Conservation (phyloP, 2,797 vertebrate genomes). For the Falco peregrinus region DNA sequence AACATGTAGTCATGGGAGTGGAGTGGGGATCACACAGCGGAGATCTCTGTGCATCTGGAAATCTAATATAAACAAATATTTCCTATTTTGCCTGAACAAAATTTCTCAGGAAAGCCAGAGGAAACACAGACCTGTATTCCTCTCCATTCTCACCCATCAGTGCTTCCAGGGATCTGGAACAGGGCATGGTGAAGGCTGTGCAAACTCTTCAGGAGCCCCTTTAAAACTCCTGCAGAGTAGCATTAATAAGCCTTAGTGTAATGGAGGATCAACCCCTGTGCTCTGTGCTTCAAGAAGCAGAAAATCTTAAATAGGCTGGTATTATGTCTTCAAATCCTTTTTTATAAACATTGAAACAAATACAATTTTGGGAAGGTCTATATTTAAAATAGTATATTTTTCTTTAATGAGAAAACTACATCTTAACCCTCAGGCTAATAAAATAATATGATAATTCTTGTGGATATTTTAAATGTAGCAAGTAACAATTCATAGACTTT, state of each 20-base stretch:
- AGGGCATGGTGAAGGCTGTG: background rate
- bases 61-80: background rate
- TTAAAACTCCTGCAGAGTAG: background rate
- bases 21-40: background rate
- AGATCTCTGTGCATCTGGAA: background rate
- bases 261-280: background rate
- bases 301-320: conserved; percentile 13
- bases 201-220: background rate
- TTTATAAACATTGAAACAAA: background rate
- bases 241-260: background rate
- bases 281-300: conserved; percentile 33
- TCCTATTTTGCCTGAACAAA: background rate
- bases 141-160: background rate
- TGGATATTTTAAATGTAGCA: conserved; percentile 20
- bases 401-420: background rate
- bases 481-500: background rate
- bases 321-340: background rate
- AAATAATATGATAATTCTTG: background rate
- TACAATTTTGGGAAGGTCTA: background rate
- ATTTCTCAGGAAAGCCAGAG: background rate
- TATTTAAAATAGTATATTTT: background rate
- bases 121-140: background rate
- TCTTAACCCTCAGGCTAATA: background rate
- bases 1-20: fast-evolving
- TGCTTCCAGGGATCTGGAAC: background rate